Conservation (phyloP, 2,888 invertebrate genomes). For the Pachydiplax longipennis region DNA sequence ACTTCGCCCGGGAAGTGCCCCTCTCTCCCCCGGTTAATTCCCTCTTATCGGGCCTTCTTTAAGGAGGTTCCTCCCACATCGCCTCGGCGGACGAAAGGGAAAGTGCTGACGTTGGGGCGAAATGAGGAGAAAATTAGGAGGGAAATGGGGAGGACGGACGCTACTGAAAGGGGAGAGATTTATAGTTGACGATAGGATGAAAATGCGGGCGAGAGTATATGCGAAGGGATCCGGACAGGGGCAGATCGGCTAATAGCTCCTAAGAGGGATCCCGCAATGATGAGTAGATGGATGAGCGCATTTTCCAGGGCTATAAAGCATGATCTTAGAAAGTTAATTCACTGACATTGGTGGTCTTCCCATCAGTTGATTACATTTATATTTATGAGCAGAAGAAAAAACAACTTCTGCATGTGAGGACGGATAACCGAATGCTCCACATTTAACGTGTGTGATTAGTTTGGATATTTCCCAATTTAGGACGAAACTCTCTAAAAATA, state of each 20-base stretch:
- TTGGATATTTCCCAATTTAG: no score
- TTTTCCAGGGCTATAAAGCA: no score
- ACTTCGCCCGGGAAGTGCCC: background rate
- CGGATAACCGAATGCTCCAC: no score
- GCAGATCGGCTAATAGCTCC: background rate
- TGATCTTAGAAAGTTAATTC: no score
- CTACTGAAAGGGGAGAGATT: background rate
- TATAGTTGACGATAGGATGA: background rate
- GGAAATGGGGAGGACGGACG: background rate
- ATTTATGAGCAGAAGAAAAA: no score
- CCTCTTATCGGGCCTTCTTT: background rate
- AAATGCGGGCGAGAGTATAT: background rate
- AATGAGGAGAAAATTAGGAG: background rate
- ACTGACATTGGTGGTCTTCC: no score
- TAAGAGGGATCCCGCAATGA: no score
- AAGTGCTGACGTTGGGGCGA: background rate
- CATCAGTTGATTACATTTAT: no score
- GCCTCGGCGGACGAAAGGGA: slow-evolving; percentile 3
- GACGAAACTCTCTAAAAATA: no score
- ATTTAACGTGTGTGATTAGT: no score
- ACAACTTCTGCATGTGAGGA: no score
- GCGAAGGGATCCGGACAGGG: background rate
- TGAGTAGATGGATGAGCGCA: no score
- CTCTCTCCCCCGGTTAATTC: background rate
- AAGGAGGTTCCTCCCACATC: background rate